A percentile compares a stretch with the other conserved stretches of the same genome.
Conservation (phyloP, 2,797 vertebrate genomes). For the Parambassis ranga region DNA sequence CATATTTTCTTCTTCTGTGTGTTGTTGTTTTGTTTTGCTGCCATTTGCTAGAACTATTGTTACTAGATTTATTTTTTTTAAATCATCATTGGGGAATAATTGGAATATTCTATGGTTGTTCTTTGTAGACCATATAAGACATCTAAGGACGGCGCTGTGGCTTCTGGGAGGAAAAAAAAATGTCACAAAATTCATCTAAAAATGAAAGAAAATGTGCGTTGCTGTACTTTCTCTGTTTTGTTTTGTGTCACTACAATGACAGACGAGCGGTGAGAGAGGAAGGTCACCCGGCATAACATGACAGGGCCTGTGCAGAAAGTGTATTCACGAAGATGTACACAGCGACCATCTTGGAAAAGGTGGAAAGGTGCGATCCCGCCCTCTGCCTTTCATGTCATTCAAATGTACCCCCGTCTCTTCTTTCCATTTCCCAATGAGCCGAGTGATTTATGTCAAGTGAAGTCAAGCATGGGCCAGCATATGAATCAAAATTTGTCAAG, state of each 20-base stretch:
- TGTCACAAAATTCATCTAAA: not conserved
- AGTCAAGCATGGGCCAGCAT: constrained; percentile 54
- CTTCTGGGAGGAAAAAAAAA: not conserved
- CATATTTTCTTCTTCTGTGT: not conserved
- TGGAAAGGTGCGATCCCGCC: constrained; percentile 8
- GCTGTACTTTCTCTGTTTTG: not conserved
- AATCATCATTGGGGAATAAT: not conserved
- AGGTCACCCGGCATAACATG: not conserved
- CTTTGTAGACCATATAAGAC: not conserved
- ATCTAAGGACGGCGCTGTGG: not conserved
- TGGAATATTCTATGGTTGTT: not conserved
- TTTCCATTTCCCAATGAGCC: constrained; percentile 54
- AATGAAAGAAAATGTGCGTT: not conserved
- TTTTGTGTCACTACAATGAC: not conserved
- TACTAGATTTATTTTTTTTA: not conserved
- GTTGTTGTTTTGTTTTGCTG: not conserved
- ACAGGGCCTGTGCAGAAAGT: not conserved
- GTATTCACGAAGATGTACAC: constrained; percentile 18
- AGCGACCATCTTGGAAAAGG: constrained; percentile 18
- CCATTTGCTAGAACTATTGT: not conserved
- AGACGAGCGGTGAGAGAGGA: not conserved
- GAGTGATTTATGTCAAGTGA: constrained; percentile 67
- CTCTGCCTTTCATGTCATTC: constrained; percentile 36
- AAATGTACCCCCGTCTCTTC: constrained; percentile 30
- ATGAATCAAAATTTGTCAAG: constrained; percentile 71